phyloP scores from a whole-genome alignment of 2,797 vertebrate genomes.

The Pseudochirops cupreus region DNA sequence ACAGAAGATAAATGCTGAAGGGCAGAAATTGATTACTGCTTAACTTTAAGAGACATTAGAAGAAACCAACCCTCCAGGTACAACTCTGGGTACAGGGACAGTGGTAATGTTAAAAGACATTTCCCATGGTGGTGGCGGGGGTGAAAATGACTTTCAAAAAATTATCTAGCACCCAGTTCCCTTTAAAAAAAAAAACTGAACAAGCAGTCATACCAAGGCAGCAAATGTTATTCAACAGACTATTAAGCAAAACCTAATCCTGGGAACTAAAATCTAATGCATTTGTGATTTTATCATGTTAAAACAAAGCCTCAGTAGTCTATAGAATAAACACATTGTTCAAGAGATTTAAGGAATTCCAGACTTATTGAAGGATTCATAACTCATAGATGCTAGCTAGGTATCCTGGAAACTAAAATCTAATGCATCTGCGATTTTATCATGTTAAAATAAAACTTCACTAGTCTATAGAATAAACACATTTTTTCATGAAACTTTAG shows the following conservation, averaged over 20 bases:
- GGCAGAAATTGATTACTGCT: neutral
- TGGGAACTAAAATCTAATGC: slow-evolving; percentile 10
- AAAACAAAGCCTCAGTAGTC: neutral
- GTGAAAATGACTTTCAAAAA: slow-evolving; percentile 46
- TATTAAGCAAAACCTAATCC: slow-evolving; percentile 25
- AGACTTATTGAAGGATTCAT: neutral
- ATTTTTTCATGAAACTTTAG: slow-evolving; percentile 23
- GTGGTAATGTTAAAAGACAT: neutral
- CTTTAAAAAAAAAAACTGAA: slow-evolving; percentile 29
- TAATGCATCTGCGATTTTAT: slow-evolving; percentile 24
- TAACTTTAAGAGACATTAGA: neutral
- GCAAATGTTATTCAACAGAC: slow-evolving; percentile 6
- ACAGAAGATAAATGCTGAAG: neutral
- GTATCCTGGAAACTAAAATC: no score
- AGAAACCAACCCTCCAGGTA: neutral
- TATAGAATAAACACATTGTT: neutral
- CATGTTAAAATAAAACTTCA: slow-evolving; percentile 8
- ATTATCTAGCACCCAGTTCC: slow-evolving; percentile 39
- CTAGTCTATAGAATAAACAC: neutral
- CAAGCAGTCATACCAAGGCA: slow-evolving; percentile 37
- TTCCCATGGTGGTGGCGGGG: neutral
- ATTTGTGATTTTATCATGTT: slow-evolving; percentile 32
- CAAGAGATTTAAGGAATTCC: slow-evolving; percentile 29
- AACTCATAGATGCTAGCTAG: neutral
- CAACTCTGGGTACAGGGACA: neutral